Percentiles rank a stretch among this genome's conserved stretches.
Evolutionary conservation across 2,888 invertebrate genomes (phyloP).

Genomic region (Zhengitettix transpicula): DNA sequence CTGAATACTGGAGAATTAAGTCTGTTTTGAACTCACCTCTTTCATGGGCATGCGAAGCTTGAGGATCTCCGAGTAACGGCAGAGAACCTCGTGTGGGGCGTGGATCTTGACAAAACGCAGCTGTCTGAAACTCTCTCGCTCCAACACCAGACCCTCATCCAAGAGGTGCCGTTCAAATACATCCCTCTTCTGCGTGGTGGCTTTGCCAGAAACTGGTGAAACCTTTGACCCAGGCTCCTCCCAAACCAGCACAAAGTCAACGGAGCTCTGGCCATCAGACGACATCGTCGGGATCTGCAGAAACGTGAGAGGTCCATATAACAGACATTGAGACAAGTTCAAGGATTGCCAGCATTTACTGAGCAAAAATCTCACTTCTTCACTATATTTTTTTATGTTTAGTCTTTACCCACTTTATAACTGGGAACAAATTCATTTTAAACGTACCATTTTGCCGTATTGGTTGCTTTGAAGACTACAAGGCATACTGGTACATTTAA

Average conservation of each 20-base stretch:
- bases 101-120: slow-evolving; percentile 56
- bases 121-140: slow-evolving; percentile 40
- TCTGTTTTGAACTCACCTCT: slow-evolving; percentile 29
- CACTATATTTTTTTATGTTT: too few species aligned
- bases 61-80: slow-evolving; percentile 57
- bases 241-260: slow-evolving; percentile 48
- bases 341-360: too few species aligned
- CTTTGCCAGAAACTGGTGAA: slow-evolving; percentile 10
- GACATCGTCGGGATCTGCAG: slow-evolving; percentile 24
- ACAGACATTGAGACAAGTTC: too few species aligned
- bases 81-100: slow-evolving; percentile 50
- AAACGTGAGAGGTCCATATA: too few species aligned
- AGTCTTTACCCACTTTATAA: too few species aligned
- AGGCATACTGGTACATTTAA: too few species aligned
- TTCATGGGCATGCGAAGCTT: slow-evolving; percentile 63
- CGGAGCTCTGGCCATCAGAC: slow-evolving; percentile 31
- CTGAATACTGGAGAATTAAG: background rate
- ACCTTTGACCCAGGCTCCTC: slow-evolving; percentile 19
- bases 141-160: slow-evolving; percentile 39
- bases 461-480: too few species aligned
- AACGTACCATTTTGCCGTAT: too few species aligned
- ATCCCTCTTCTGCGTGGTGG: slow-evolving; percentile 21
- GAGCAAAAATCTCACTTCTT: too few species aligned
- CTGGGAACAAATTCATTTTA: too few species aligned
- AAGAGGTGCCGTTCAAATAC: slow-evolving; percentile 25